These are phyloP conservation scores for Melanotaenia duboulayi DNA, from an alignment of 2,113 vertebrate genomes.

Conservation along the genomic window DNA sequence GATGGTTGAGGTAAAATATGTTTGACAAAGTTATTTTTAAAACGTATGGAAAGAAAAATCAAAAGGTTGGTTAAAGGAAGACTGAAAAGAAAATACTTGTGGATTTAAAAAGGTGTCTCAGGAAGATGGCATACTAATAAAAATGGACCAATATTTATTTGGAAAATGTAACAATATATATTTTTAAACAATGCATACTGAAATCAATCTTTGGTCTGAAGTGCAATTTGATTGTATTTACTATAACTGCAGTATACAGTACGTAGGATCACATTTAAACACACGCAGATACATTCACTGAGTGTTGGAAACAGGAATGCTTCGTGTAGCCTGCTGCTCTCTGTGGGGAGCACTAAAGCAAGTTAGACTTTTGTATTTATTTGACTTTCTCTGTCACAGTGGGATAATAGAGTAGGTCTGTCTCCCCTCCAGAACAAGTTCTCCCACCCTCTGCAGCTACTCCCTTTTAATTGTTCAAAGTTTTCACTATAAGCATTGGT, in stretches of 20 bases:
- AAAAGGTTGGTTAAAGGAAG: constrained; percentile 5
- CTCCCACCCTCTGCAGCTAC: constrained; percentile 22
- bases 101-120: constrained; percentile 49
- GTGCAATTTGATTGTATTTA: constrained; percentile 62
- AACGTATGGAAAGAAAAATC: constrained; percentile 29
- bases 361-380: constrained; percentile 48
- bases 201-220: constrained; percentile 49
- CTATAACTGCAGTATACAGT: constrained; percentile 10
- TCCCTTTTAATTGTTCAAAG: constrained; percentile 6
- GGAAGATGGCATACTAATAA: constrained; percentile 55
- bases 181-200: constrained; percentile 58
- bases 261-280: constrained; percentile 21
- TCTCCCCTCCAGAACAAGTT: not conserved
- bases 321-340: constrained; percentile 10
- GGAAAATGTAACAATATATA: constrained; percentile 64
- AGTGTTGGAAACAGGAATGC: constrained; percentile 7
- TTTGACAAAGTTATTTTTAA: constrained; percentile 37
- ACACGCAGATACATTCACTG: constrained; percentile 27
- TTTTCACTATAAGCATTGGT: not conserved
- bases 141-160: constrained; percentile 75
- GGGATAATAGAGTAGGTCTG: not conserved
- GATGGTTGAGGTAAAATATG: constrained; percentile 60
- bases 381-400: constrained; percentile 30
- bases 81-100: constrained; percentile 1
- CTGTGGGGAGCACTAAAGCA: constrained; percentile 8